Conservation (phyloP, 2,888 invertebrate species). For the Hydropsyche betteni region DNA sequence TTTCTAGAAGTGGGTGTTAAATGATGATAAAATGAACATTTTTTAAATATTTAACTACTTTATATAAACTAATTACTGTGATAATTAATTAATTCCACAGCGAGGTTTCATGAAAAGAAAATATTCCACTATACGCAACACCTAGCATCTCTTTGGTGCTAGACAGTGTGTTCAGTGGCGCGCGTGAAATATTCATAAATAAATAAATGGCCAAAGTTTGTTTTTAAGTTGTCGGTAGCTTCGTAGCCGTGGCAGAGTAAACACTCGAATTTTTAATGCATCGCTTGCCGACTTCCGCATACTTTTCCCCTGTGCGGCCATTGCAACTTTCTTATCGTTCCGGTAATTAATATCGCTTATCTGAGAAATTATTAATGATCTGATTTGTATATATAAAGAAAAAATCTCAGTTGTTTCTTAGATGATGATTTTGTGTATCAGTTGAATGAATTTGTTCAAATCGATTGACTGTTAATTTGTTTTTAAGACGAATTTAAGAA, state of each 20-base stretch:
- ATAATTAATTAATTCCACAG: too few species aligned
- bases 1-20: too few species aligned
- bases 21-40: too few species aligned
- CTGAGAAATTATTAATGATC: not conserved
- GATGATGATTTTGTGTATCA: not conserved
- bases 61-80: too few species aligned
- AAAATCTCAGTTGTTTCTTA: not conserved
- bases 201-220: conserved; percentile 48
- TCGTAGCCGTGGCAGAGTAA: conserved; percentile 28
- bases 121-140: conserved; percentile 9
- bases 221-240: conserved; percentile 36
- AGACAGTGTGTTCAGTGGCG: conserved; percentile 24
- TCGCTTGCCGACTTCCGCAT: not conserved
- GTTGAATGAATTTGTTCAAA: too few species aligned
- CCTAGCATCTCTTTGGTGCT: not conserved
- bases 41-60: too few species aligned
- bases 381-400: not conserved
- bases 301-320: not conserved
- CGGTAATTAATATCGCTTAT: conserved; percentile 2
- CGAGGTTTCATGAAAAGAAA: not conserved
- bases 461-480: too few species aligned
- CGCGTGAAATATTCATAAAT: conserved; percentile 50
- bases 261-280: conserved; percentile 50
- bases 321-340: conserved; percentile 1
- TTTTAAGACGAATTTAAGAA: too few species aligned